Evolutionary conservation across 2,888 invertebrate genomes (phyloP).

Genomic region (Dolichopus griseipennis): DNA sequence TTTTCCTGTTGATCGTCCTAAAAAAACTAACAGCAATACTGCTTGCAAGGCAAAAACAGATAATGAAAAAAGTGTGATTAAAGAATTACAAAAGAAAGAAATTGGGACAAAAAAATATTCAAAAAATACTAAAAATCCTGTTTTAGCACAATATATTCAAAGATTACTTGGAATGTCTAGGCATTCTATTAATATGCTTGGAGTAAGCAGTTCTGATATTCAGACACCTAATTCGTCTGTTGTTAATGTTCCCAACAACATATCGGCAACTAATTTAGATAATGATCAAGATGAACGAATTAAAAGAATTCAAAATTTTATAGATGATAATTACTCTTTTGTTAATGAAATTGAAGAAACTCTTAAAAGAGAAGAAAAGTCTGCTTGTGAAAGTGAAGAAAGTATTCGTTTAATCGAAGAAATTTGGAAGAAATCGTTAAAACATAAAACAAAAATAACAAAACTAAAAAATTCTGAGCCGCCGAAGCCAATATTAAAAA

Average conservation of each 20-base stretch:
- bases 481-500: constrained; percentile 17
- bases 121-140: constrained; percentile 32
- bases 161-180: constrained; percentile 48
- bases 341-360: constrained; percentile 36
- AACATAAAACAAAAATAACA: constrained; percentile 16
- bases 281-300: constrained; percentile 25
- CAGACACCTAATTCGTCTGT: constrained; percentile 46
- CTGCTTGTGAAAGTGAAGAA: constrained; percentile 24
- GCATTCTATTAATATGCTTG: constrained; percentile 44
- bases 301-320: constrained; percentile 33
- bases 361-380: constrained; percentile 20
- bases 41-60: not conserved
- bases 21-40: constrained; percentile 12
- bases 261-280: constrained; percentile 22
- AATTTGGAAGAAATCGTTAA: constrained; percentile 31
- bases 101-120: not conserved
- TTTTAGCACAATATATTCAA: constrained; percentile 44
- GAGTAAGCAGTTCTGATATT: constrained; percentile 44
- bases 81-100: constrained; percentile 12
- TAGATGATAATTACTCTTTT: constrained; percentile 38
- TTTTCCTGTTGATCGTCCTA: constrained; percentile 7
- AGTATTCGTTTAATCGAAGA: constrained; percentile 28
- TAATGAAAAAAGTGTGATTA: not conserved
- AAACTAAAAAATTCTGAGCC: constrained; percentile 8
- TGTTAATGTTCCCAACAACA: constrained; percentile 42